Evolutionary conservation across 2,113 vertebrate species (phyloP), one percentile per base, ranked within the genome.

Genomic region (Dasyornis broadbenti): DNA sequence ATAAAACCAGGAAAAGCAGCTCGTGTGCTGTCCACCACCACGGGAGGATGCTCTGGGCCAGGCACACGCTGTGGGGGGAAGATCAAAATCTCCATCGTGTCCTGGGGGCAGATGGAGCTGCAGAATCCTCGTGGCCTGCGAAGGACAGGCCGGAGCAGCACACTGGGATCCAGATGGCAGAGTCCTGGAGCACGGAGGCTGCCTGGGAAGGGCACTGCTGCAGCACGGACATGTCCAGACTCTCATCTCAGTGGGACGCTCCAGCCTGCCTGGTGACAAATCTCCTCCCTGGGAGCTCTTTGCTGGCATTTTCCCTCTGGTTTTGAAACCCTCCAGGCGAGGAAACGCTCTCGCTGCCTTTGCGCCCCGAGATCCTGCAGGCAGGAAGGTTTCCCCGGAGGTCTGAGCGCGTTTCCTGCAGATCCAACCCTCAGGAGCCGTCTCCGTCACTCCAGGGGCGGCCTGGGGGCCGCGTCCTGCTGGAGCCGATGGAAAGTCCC

Each of bases 351-450:
- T 45, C 5, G 0, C 35, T 39, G 82, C 63, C 85, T 78, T 10
- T 45, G 31, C 37, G 5, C 81, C 47, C 64, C 0, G 1, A 42
- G 52, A 9, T 73, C 19, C 65, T 52, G 1, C 3, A 0, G 57
- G 18, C 54, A 70, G 64, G 68, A 19, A 59, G 64, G 20, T 44
- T 94, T 8, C 22, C 37, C 76, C 33, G 9, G 10, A 22, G 11
- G 28, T 24, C 28, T 10, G 30, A 80, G 39, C 11, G 2, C 0
- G 0, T 47, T 83, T 35, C 49, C 73, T 26, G 30, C 60, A 26
- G 66, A n/a, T 69, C 69, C 65, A 52, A 35, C 70, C 59, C 7
- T 1, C 39, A 52, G 66, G 49, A 89, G 50, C 27, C 72, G 12
- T 50, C 42, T 65, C 84, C 35, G 14, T 40, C 2, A 0, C 65